These are phyloP conservation scores for Elaphurus davidianus DNA, from an alignment of 2,113 vertebrate species.

Conservation along the genomic window DNA sequence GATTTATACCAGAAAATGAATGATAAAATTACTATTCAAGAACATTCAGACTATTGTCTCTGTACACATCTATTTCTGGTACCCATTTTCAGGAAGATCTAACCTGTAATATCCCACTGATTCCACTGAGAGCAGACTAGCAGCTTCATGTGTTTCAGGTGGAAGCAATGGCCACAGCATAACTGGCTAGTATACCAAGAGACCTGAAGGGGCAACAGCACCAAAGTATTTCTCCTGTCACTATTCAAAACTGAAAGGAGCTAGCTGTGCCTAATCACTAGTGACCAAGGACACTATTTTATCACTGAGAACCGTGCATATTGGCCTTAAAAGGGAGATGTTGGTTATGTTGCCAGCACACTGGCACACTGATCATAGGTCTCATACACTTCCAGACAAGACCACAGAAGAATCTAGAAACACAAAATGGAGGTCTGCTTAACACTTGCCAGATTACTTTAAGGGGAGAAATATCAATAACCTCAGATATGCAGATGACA, in stretches of 20 bases:
- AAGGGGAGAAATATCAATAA: neutral
- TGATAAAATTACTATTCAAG: neutral
- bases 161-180: neutral
- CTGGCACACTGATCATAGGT: neutral
- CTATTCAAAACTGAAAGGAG: neutral
- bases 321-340: neutral
- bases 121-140: neutral
- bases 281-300: neutral
- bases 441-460: neutral
- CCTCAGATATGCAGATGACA: neutral
- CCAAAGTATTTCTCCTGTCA: neutral
- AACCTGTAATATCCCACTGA: neutral
- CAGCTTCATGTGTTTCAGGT: neutral
- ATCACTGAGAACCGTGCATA: neutral
- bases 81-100: neutral
- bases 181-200: neutral
- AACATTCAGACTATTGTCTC: neutral
- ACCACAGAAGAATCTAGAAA: neutral
- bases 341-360: neutral
- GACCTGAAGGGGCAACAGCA: neutral
- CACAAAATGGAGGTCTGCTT: neutral
- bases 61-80: neutral
- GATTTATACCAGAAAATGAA: neutral
- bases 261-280: neutral
- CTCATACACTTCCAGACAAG: neutral